These are phyloP conservation scores for Drosophila orena DNA, from an alignment of 1,140 invertebrate species.

Conservation along the genomic window DNA sequence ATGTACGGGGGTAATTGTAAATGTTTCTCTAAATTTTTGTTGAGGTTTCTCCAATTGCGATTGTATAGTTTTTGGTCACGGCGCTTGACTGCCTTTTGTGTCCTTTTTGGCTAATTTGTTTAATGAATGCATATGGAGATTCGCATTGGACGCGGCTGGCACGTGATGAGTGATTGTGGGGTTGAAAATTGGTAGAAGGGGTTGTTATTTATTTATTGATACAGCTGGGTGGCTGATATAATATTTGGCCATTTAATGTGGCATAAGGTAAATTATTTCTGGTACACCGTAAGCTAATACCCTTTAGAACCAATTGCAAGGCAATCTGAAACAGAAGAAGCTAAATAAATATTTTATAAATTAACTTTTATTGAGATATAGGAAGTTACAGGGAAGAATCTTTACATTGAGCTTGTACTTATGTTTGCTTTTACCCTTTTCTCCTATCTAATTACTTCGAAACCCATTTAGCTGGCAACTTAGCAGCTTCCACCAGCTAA, in stretches of 20 bases:
- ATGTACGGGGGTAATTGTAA: background rate
- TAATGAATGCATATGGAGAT: conserved; percentile 54
- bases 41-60: conserved; percentile 51
- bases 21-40: conserved; percentile 34
- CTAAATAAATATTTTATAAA: too few relatives aligned
- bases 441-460: conserved; percentile 4
- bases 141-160: conserved; percentile 36
- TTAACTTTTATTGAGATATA: too few relatives aligned
- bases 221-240: background rate
- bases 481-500: conserved; percentile 25
- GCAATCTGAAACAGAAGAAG: too few relatives aligned
- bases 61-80: conserved; percentile 4
- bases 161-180: conserved; percentile 45
- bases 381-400: too few relatives aligned
- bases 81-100: conserved; percentile 25
- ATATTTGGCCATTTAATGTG: background rate
- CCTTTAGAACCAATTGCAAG: too few relatives aligned
- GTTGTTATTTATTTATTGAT: conserved; percentile 26
- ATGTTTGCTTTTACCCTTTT: too few relatives aligned
- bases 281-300: too few relatives aligned
- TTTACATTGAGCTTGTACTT: too few relatives aligned
- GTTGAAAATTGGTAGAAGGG: conserved; percentile 7
- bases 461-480: conserved; percentile 23
- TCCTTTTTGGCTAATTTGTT: conserved; percentile 62
- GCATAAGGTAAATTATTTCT: too few relatives aligned